A percentile compares a stretch with the other conserved stretches of the same genome.
Conservation (phyloP, 2,113 vertebrate species). For the Ptilonorhynchus violaceus region DNA sequence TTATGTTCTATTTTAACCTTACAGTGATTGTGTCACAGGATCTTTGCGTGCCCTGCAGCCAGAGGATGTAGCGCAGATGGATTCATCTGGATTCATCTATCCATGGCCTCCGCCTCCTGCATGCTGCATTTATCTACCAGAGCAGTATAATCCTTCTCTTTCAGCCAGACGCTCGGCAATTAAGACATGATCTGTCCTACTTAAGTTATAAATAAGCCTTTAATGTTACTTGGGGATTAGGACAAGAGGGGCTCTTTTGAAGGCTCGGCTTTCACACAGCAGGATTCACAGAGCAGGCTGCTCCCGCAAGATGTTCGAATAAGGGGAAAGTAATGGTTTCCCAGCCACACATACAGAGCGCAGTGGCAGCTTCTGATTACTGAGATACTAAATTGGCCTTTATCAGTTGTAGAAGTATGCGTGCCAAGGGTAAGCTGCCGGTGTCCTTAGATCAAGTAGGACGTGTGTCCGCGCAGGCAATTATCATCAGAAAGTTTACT, state of each 20-base stretch:
- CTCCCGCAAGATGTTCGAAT: neutral
- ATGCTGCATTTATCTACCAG: accelerated
- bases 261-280: accelerated
- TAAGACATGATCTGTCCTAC: neutral
- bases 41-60: neutral
- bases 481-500: neutral
- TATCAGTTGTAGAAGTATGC: neutral
- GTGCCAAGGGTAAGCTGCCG: neutral
- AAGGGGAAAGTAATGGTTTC: neutral
- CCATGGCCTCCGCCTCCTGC: accelerated
- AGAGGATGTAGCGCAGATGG: accelerated
- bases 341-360: accelerated
- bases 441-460: neutral
- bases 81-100: accelerated
- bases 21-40: neutral
- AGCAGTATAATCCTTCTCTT: neutral
- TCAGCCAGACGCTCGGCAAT: neutral
- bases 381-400: neutral
- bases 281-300: neutral
- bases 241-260: neutral
- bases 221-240: neutral
- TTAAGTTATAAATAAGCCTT: slow-evolving; percentile 1
- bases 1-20: neutral
- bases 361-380: neutral
- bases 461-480: accelerated